phyloP scores from a whole-genome alignment of 1,140 invertebrate species.

The Luehdorfia chinensis region DNA sequence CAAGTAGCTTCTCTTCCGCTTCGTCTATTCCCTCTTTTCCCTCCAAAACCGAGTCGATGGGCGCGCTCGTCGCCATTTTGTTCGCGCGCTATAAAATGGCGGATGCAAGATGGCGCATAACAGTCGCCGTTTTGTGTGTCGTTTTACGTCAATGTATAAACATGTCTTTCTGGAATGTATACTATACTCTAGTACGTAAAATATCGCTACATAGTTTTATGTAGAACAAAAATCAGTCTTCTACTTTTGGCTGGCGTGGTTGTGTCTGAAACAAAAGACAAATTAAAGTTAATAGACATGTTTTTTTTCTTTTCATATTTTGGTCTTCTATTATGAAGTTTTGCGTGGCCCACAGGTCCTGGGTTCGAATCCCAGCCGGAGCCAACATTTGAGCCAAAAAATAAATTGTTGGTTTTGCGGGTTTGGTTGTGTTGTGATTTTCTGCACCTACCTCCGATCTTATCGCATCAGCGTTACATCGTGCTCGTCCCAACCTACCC shows the following conservation, averaged over 20 bases:
- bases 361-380: no score
- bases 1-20: constrained; percentile 51
- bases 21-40: constrained; percentile 39
- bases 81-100: constrained; percentile 31
- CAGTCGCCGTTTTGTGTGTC: neutral
- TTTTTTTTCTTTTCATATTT: no score
- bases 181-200: constrained; percentile 17
- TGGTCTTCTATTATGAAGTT: no score
- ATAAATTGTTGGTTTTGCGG: no score
- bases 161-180: constrained; percentile 39
- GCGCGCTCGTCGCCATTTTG: constrained; percentile 42
- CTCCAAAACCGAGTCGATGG: constrained; percentile 24
- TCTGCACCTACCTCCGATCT: no score
- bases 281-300: neutral
- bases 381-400: no score
- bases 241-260: constrained; percentile 41
- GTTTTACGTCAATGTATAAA: constrained; percentile 21
- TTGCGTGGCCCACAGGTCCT: no score
- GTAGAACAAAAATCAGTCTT: constrained; percentile 38
- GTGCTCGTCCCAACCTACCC: no score
- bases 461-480: no score
- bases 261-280: constrained; percentile 34
- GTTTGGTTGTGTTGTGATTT: no score
- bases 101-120: constrained; percentile 36
- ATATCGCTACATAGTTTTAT: constrained; percentile 39